phyloP scores from a whole-genome alignment of 2,797 vertebrate species.

The Crossoptilon crossoptilon region DNA sequence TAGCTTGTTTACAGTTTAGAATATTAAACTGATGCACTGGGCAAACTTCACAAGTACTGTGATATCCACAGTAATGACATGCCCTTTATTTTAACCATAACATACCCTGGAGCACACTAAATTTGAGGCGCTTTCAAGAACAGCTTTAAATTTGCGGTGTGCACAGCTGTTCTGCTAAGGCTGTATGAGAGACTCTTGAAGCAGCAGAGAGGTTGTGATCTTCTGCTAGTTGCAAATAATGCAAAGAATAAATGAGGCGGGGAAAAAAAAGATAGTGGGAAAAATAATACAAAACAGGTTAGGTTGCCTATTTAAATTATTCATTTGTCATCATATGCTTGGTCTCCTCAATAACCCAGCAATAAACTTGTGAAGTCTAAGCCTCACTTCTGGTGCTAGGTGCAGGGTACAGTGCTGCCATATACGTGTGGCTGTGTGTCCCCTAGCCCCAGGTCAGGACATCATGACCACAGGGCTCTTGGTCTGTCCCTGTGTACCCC shows the following conservation, averaged over 20 bases:
- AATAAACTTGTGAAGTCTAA: not conserved
- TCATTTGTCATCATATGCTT: not conserved
- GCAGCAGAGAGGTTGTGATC: not conserved
- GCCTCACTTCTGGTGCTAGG: rapidly evolving
- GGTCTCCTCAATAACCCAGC: not conserved
- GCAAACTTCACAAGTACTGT: not conserved
- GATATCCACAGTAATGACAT: not conserved
- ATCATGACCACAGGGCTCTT: not conserved
- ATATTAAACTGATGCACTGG: not conserved
- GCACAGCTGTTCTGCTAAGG: not conserved
- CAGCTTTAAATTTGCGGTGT: not conserved
- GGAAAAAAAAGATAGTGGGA: not conserved
- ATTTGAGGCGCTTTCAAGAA: not conserved
- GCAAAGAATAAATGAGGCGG: not conserved
- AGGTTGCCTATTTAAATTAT: not conserved
- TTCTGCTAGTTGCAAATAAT: not conserved
- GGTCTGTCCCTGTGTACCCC: rapidly evolving
- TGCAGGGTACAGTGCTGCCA: not conserved
- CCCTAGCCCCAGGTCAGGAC: rapidly evolving
- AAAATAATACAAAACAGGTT: not conserved
- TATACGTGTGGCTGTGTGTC: not conserved
- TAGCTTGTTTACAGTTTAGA: not conserved
- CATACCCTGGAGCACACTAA: not conserved
- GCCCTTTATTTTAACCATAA: not conserved
- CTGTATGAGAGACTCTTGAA: not conserved